Conservation (phyloP, 53 echinoderm and acorn worm species). For the Actinopyga echinites region DNA sequence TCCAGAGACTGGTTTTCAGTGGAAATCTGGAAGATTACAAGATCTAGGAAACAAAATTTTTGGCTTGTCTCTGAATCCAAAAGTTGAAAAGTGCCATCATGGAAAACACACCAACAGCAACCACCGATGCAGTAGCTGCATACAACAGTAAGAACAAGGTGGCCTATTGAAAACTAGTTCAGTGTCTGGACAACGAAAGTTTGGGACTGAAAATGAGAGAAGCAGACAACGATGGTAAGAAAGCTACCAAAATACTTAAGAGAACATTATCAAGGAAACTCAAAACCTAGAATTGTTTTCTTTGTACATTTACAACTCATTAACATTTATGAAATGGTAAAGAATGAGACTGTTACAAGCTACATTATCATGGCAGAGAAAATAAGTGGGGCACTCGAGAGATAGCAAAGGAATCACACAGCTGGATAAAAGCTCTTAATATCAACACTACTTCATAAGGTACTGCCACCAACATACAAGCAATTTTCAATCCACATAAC, state of each 20-base stretch:
- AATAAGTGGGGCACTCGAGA: neutral
- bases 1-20: slow-evolving; percentile 18
- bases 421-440: neutral
- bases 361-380: slow-evolving; percentile 41
- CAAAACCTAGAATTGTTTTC: slow-evolving; percentile 31
- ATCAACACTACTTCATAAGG: neutral
- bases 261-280: neutral
- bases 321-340: slow-evolving; percentile 15
- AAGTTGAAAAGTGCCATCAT: neutral
- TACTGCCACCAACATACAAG: neutral
- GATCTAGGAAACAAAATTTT: slow-evolving; percentile 6
- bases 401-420: neutral
- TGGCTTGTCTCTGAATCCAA: slow-evolving; percentile 4
- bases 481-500: slow-evolving; percentile 1
- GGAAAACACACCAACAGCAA: slow-evolving; percentile 6
- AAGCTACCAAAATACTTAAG: slow-evolving; percentile 17
- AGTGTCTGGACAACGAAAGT: slow-evolving; percentile 38
- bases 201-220: slow-evolving; percentile 29
- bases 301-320: slow-evolving; percentile 24
- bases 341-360: slow-evolving; percentile 33
- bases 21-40: slow-evolving; percentile 9
- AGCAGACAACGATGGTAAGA: slow-evolving; percentile 41
- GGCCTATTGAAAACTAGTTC: neutral
- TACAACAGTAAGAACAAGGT: slow-evolving; percentile 17
- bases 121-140: neutral